Conservation (phyloP, 1,140 invertebrate species). For the Drosophila ananassae region DNA sequence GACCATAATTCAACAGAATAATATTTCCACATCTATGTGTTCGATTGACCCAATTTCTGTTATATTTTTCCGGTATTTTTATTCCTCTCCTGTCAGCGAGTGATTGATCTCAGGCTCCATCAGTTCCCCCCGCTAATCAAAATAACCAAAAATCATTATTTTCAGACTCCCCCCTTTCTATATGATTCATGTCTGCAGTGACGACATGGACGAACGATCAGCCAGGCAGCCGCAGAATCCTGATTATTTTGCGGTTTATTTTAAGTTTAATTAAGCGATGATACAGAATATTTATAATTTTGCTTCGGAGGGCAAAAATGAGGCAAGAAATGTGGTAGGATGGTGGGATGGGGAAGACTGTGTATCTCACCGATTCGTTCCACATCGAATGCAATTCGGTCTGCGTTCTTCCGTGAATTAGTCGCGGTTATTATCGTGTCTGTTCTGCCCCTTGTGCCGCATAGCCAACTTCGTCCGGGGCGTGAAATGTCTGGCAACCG, state of each 20-base stretch:
- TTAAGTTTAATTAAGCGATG: conserved; percentile 74
- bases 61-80: not conserved
- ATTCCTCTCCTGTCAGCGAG: conserved; percentile 15
- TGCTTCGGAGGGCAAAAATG: conserved; percentile 21
- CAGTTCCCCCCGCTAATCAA: conserved; percentile 63
- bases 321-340: not conserved
- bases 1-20: conserved; percentile 4
- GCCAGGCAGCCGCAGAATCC: conserved; percentile 46
- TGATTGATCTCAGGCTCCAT: conserved; percentile 20
- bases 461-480: conserved; percentile 6
- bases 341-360: not conserved
- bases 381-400: conserved; percentile 70
- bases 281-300: conserved; percentile 55
- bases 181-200: conserved; percentile 70
- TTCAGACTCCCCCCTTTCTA: not conserved
- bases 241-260: conserved; percentile 71
- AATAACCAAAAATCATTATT: conserved; percentile 27
- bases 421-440: conserved; percentile 76
- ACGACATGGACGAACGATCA: conserved; percentile 30
- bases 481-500: conserved; percentile 23
- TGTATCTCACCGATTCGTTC: conserved; percentile 46
- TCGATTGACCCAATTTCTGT: conserved; percentile 44
- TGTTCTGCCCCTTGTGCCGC: conserved; percentile 18
- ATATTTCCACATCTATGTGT: conserved; percentile 14
- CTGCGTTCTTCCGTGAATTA: conserved; percentile 71